Percentiles rank a stretch among this genome's conserved stretches.
Evolutionary conservation across 2,888 invertebrate species (phyloP).

Genomic region (Carterocephalus palaemon): DNA sequence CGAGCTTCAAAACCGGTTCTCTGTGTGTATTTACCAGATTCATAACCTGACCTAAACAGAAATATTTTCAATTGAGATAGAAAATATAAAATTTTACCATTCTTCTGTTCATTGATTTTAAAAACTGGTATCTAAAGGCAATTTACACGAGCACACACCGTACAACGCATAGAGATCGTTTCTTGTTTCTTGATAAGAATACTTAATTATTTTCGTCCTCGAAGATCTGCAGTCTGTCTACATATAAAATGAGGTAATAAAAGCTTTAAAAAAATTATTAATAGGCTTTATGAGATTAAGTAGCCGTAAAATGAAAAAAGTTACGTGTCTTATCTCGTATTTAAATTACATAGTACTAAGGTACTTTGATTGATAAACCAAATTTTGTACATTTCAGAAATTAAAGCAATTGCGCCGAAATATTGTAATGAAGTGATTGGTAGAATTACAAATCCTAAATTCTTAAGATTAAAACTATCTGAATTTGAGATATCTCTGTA

Average conservation of each 20-base stretch:
- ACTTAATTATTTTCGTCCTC: constrained; percentile 12
- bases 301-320: neutral
- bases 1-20: constrained; percentile 2
- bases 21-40: neutral
- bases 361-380: too few species aligned
- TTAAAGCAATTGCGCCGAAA: too few species aligned
- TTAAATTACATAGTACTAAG: too few species aligned
- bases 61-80: neutral
- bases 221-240: neutral
- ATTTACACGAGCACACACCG: constrained; percentile 6
- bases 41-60: neutral
- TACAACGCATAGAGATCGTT: constrained; percentile 11
- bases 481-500: too few species aligned
- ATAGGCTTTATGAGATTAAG: neutral
- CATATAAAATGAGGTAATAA: too few species aligned
- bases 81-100: constrained; percentile 1
- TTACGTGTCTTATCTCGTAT: too few species aligned
- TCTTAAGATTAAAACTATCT: too few species aligned
- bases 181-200: constrained; percentile 17
- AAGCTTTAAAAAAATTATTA: constrained; percentile 1
- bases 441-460: too few species aligned
- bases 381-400: too few species aligned
- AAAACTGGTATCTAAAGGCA: constrained; percentile 7
- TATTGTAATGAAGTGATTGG: too few species aligned
- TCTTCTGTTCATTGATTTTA: constrained; percentile 2